Evolutionary conservation across 2,797 vertebrate species (phyloP).

Genomic region (Hipposideros larvatus): DNA sequence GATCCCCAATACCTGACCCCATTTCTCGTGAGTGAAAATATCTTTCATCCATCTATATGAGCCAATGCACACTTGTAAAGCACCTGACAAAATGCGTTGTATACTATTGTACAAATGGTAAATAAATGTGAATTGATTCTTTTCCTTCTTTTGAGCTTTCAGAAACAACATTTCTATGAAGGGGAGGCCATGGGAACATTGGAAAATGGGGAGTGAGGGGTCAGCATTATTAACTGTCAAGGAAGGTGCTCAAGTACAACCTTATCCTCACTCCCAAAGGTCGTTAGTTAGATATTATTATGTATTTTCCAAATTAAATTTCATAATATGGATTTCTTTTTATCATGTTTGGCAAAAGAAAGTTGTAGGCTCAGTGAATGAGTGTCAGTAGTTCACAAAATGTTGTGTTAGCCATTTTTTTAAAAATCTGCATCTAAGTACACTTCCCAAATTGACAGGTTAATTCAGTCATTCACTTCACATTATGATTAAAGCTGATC

Average conservation of each 20-base stretch:
- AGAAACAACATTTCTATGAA: not conserved
- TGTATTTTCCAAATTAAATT: not conserved
- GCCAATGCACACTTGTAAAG: not conserved
- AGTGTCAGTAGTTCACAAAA: not conserved
- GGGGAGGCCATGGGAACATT: not conserved
- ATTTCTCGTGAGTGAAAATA: not conserved
- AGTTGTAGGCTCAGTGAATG: not conserved
- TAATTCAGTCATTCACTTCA: no score
- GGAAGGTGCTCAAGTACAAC: not conserved
- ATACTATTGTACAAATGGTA: not conserved
- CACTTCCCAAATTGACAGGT: not conserved
- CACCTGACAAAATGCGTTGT: not conserved
- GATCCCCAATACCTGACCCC: not conserved
- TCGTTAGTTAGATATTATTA: not conserved
- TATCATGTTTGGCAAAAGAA: conserved; percentile 1
- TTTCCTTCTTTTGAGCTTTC: not conserved
- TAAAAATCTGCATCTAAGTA: not conserved
- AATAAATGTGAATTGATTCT: conserved; percentile 3
- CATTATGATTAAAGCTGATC: no score
- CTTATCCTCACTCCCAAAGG: not conserved
- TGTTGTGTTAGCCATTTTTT: not conserved
- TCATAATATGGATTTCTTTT: not conserved
- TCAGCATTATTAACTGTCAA: not conserved
- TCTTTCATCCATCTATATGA: not conserved
- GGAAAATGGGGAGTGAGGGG: not conserved